A percentile compares a stretch with the other conserved stretches of the same genome.
phyloP scores from a whole-genome alignment of 2,888 invertebrate genomes.

The Chirona hameri region DNA sequence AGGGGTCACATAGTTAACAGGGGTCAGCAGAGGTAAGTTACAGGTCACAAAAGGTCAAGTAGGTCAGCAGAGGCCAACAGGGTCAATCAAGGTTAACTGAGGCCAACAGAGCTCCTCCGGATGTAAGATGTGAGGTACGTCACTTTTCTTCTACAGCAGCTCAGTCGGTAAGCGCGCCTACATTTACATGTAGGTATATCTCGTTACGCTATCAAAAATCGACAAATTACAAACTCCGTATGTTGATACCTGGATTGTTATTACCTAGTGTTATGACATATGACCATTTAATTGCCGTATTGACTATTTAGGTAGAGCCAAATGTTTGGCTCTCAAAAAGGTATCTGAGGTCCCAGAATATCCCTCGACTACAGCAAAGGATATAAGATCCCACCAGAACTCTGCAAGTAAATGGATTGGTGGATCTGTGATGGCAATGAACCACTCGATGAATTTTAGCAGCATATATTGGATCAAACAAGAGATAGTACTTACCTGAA shows the following conservation, averaged over 20 bases:
- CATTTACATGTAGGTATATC: no score
- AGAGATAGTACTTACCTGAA: background rate
- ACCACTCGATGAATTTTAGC: background rate
- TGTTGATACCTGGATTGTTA: no score
- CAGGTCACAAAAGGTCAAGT: background rate
- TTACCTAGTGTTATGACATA: background rate
- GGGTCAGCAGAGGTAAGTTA: background rate
- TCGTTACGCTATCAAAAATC: no score
- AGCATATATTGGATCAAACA: background rate
- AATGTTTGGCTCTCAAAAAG: no score
- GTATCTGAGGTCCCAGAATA: no score
- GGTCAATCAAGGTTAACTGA: background rate
- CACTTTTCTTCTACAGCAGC: no score
- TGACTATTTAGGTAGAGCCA: background rate
- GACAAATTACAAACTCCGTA: no score
- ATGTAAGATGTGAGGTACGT: background rate
- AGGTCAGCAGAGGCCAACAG: background rate
- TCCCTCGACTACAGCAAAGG: no score
- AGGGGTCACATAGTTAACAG: no score
- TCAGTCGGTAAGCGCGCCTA: no score
- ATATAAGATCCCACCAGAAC: no score
- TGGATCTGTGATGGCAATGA: background rate
- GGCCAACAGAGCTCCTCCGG: background rate
- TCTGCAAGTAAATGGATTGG: no score
- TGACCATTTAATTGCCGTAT: background rate